Evolutionary conservation across 1,140 invertebrate genomes (phyloP), one percentile per base, ranked within the genome.

Genomic region (Drosophila punjabiensis): DNA sequence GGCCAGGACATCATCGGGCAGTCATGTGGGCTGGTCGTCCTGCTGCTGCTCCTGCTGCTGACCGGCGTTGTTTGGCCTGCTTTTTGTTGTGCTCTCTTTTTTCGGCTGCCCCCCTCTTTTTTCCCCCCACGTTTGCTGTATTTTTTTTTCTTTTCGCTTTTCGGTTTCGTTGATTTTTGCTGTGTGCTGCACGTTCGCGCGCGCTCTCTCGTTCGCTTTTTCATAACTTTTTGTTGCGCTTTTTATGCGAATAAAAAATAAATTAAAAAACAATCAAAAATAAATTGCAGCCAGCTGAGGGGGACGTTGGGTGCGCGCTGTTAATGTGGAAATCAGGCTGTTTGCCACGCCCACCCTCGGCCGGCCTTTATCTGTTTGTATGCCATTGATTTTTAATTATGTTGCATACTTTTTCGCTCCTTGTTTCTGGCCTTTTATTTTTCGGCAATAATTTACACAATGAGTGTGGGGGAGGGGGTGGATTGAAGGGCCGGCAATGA

Each of bases 351-450:
- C 69, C 62, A 50, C 45, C 14, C 41, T 20, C 24, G 24, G 58
- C 56, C 66, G 69, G 65, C 70, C 66, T 86, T 85, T 82, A 81
- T 92, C 80, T 79, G 76, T 92, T 92, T 92, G 80, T 92, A 79
- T 92, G 89, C 85, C 90, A 92, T 92, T 92, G 89, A 92, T 92
- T 92, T 92, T 92, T 92, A 92, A 92, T 92, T 92, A 92, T 89
- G 86, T 86, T 90, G 86, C 86, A 86, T 90, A 75, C 86, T 90
- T 81, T 80, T 73, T 79, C 66, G 7, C 65, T 63, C 62, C 69
- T 70, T 65, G 43, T 80, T 66, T 32, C 52, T 71, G 67, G 32
- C 28, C 18, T 60, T 61, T 79, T 81, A 71, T 71, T 89, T 86
- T 66, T 76, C 28, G 75, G 70, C 81, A 84, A 84, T 83, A 83